Evolutionary conservation across 1,140 invertebrate species (phyloP).

Genomic region (Drosophila nebulosa): DNA sequence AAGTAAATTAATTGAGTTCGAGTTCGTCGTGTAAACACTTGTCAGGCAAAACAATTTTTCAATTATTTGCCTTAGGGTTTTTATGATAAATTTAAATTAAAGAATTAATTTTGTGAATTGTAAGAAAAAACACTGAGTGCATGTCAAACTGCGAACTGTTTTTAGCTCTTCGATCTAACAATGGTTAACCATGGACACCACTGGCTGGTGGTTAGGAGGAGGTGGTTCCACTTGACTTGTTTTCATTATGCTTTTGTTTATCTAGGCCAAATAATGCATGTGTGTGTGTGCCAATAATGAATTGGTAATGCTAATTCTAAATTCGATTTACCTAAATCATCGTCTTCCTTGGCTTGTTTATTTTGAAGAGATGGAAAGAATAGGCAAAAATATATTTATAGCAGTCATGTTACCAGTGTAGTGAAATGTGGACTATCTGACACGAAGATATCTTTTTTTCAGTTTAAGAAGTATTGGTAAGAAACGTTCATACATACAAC

Average conservation of each 20-base stretch:
- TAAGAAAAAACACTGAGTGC: constrained; percentile 20
- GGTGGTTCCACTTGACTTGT: constrained; percentile 52
- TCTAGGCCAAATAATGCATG: constrained; percentile 57
- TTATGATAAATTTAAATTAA: constrained; percentile 54
- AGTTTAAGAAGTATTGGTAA: no score
- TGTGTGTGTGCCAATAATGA: constrained; percentile 23
- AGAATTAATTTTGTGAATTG: constrained; percentile 49
- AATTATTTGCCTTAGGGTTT: constrained; percentile 53
- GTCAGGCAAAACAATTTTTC: constrained; percentile 37
- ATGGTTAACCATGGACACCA: constrained; percentile 45
- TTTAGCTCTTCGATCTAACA: constrained; percentile 69
- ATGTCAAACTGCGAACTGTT: background rate
- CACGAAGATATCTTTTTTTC: no score
- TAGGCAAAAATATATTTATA: no score
- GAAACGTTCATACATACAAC: no score
- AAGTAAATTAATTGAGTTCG: constrained; percentile 47
- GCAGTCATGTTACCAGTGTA: no score
- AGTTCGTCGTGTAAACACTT: constrained; percentile 16
- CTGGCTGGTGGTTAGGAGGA: background rate
- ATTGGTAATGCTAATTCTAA: constrained; percentile 29
- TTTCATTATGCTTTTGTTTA: constrained; percentile 53
- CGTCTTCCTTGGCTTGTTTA: no score
- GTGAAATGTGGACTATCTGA: no score
- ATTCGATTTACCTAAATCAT: no score
- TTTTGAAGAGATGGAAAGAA: no score